Evolutionary conservation across 1,140 invertebrate species (phyloP).

Genomic region (Trypoxylus dichotomus): DNA sequence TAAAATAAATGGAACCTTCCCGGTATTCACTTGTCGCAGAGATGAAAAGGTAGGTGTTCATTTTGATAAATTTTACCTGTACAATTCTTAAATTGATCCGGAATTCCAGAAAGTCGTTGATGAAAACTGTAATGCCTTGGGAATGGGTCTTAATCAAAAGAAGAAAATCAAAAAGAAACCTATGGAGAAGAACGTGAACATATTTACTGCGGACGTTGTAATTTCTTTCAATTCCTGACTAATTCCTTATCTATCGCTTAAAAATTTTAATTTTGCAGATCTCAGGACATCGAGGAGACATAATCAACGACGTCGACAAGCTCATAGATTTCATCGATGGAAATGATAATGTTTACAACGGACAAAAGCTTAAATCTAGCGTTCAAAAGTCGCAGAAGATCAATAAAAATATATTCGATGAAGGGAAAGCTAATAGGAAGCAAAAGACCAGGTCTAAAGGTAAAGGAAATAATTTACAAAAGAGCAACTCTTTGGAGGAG

Average conservation of each 20-base stretch:
- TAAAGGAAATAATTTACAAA: constrained; percentile 53
- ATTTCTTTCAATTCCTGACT: constrained; percentile 1
- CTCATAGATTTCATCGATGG: constrained; percentile 60
- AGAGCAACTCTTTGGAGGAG: constrained; percentile 71
- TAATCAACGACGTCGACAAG: constrained; percentile 54
- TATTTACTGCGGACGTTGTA: constrained; percentile 44
- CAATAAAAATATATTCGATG: constrained; percentile 44
- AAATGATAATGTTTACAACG: constrained; percentile 44
- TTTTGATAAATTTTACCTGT: background rate
- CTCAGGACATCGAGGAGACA: constrained; percentile 49
- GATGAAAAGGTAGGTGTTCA: constrained; percentile 1
- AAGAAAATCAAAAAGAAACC: constrained; percentile 45
- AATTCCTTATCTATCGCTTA: background rate
- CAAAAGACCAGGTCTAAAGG: constrained; percentile 38
- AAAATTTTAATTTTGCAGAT: constrained; percentile 37
- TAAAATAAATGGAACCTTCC: background rate
- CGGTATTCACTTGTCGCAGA: background rate
- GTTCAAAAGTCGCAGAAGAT: constrained; percentile 45
- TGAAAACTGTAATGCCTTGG: constrained; percentile 57
- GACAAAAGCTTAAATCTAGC: constrained; percentile 33
- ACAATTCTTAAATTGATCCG: background rate
- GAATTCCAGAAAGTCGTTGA: constrained; percentile 54
- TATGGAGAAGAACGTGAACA: constrained; percentile 46
- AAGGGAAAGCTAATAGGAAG: constrained; percentile 51
- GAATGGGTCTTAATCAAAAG: constrained; percentile 35